Percentiles rank a stretch among this genome's conserved stretches.
Evolutionary conservation across 2,888 invertebrate genomes (phyloP).

Genomic region (Volucella inflata): DNA sequence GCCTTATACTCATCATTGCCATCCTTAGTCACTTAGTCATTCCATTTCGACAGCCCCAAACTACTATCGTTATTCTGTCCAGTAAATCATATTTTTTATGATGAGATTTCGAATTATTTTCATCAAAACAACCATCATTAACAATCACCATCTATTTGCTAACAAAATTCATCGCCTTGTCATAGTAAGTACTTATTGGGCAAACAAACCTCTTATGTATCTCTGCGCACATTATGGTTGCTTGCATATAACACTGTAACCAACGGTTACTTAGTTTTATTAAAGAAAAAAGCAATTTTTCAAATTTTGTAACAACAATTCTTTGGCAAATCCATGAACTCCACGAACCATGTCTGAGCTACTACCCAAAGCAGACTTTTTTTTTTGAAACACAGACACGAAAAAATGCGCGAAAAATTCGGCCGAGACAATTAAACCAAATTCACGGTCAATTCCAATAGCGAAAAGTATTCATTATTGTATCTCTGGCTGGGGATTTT

Average conservation of each 20-base stretch:
- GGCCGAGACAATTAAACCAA: constrained; percentile 47
- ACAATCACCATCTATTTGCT: constrained; percentile 21
- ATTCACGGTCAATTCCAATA: constrained; percentile 56
- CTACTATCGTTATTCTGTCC: neutral
- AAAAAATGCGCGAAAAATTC: constrained; percentile 36
- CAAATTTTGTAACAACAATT: constrained; percentile 27
- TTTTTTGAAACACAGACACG: neutral
- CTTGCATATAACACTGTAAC: neutral
- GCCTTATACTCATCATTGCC: too few relatives aligned
- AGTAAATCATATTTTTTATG: constrained; percentile 14
- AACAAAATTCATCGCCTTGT: constrained; percentile 17
- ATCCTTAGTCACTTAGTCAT: too few relatives aligned
- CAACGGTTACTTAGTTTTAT: constrained; percentile 20
- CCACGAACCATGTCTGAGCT: constrained; percentile 37
- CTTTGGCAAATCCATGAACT: constrained; percentile 49
- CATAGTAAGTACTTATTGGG: neutral
- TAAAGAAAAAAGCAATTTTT: constrained; percentile 28
- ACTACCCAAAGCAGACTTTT: neutral
- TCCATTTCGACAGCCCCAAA: neutral
- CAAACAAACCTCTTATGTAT: neutral
- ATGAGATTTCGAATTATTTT: constrained; percentile 10
- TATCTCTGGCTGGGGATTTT: neutral
- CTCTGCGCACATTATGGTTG: constrained; percentile 1
- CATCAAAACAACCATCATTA: neutral
- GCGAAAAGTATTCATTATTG: constrained; percentile 12